A percentile compares a stretch with the other conserved stretches of the same genome.
Evolutionary conservation across 1,140 invertebrate species (phyloP).

Genomic region (Lordiphosa mommai): DNA sequence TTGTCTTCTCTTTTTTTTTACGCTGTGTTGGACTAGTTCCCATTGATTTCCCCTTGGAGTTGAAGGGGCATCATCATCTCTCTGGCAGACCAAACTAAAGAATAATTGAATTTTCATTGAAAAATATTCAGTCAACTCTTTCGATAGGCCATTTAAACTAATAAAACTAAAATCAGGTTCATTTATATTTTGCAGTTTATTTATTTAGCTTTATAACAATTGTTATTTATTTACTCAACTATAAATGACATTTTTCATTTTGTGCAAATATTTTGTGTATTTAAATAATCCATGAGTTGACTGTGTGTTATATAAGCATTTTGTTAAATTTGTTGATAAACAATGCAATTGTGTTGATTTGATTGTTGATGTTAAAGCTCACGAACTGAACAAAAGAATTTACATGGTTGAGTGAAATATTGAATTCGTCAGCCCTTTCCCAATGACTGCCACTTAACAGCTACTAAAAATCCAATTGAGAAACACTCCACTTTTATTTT

Average conservation of each 20-base stretch:
- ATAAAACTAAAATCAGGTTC: no score
- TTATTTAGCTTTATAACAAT: slow-evolving; percentile 40
- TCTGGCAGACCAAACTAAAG: no score
- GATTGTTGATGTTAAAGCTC: slow-evolving; percentile 3
- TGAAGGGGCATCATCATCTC: no score
- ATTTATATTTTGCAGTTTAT: slow-evolving; percentile 21
- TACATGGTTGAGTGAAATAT: slow-evolving; percentile 10
- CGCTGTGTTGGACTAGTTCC: no score
- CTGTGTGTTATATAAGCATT: slow-evolving; percentile 34
- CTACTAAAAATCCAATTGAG: slow-evolving; percentile 40
- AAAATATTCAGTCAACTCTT: no score
- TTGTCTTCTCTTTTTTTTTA: no score
- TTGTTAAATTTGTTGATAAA: slow-evolving; percentile 28
- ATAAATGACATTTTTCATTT: slow-evolving; percentile 47
- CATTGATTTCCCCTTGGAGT: no score
- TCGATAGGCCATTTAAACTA: no score
- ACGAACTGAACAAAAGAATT: slow-evolving; percentile 19
- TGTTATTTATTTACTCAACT: slow-evolving; percentile 35
- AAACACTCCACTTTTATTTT: slow-evolving; percentile 14
- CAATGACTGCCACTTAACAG: slow-evolving; percentile 38
- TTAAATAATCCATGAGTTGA: slow-evolving; percentile 7
- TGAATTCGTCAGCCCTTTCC: background rate
- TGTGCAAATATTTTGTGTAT: slow-evolving; percentile 34
- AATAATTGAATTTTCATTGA: no score
- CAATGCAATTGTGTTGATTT: slow-evolving; percentile 15